Evolutionary conservation across 2,888 invertebrate genomes (phyloP), one percentile per base, ranked within the genome.

Genomic region (Apantesis nais): DNA sequence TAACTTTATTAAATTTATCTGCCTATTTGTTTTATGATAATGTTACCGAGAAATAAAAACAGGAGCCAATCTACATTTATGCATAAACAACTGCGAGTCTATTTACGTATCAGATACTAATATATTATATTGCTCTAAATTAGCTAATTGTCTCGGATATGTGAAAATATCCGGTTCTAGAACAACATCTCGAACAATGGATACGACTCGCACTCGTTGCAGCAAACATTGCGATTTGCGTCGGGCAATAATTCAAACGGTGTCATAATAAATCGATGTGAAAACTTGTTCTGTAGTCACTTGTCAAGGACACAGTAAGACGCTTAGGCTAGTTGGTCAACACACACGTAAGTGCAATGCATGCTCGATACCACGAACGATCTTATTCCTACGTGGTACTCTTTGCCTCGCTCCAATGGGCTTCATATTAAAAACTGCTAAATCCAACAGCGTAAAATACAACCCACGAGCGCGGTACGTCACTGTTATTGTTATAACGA

Each of bases 221-320:
- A 69, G 62, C 76, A 63, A 70, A 66, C 66, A 79, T 65, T 79
- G 65, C 72, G 66, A 73, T 64, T 37, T 39, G 67, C 34, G 55
- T 60, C 55, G 62, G 66, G 70, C 74, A 74, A 79, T 78, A 73
- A 68, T 68, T 76, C 76, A 72, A 75, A 76, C 75, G 77, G 74
- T 83, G 82, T 85, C 85, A 86, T 85, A 85, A 87, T 84, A 85
- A 84, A 86, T 85, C 81, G 77, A 82, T 81, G 82, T 83, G 82
- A 82, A 86, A 88, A 86, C 88, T 83, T 75, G 85, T 86, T 87
- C 73, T 77, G 75, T 58, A 74, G 68, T 58, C 63, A 64, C 68
- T 67, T 66, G 75, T 71, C 78, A 82, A 82, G 83, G 82, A 77
- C 81, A 37, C 58, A 66, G 64, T 71, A 63, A 76, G 71, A 70